A percentile compares a stretch with the other conserved stretches of the same genome.
These are phyloP conservation scores for Drosophila melanogaster DNA, from an alignment of 1,140 invertebrate genomes.

Conservation along the genomic window Release_6_plus_ISO1_MT NC_004354.4:12247501-12248000, in stretches of 20 bases:
- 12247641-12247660: slow-evolving; percentile 22
- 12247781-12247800: slow-evolving; percentile 50
- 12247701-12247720: slow-evolving; percentile 16
- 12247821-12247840: slow-evolving; percentile 72
- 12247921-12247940: slow-evolving; percentile 75
- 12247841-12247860: slow-evolving; percentile 41
- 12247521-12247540: slow-evolving; percentile 46
- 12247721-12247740: background rate
- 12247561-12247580: slow-evolving; percentile 1
- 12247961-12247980: slow-evolving; percentile 39
- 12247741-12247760: background rate
- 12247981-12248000: slow-evolving; percentile 34
- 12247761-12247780: slow-evolving; percentile 4
- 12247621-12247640: slow-evolving; percentile 23
- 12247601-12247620: slow-evolving; percentile 17
- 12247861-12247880: background rate
- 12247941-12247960: slow-evolving; percentile 1
- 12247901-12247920: slow-evolving; percentile 72
- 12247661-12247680: slow-evolving; percentile 61
- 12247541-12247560: background rate
- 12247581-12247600: slow-evolving; percentile 4
- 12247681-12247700: slow-evolving; percentile 68
- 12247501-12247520: slow-evolving; percentile 9
- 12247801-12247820: slow-evolving; percentile 76
- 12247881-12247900: background rate